Evolutionary conservation across 2,797 vertebrate species (phyloP), one percentile per base, ranked within the genome.

Genomic region (Periophthalmus magnuspinnatus): DNA sequence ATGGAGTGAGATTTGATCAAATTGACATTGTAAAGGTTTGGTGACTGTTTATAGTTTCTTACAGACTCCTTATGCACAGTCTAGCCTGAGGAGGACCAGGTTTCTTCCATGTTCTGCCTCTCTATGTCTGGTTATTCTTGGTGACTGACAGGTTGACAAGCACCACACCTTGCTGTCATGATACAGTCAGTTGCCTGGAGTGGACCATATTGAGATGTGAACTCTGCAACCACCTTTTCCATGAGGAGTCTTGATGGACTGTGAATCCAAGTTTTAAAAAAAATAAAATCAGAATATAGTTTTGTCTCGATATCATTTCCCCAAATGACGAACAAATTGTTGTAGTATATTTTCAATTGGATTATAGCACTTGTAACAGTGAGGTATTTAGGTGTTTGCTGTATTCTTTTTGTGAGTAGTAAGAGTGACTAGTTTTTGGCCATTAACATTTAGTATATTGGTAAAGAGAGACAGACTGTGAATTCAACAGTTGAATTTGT

Each of bases 111-210:
- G 21, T 72, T 64, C 75, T 73, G 67, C 77, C 67, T 67, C 67
- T 69, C n/a, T 13, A 74, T 80, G 84, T 83, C 84, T 76, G 79
- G 81, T 83, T 80, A 88, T 89, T 79, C 84, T 70, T 62, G 64
- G 9, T 75, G 84, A 89, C 79, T 82, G 86, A 67, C 88, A 86
- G 64, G 61, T 89, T 90, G 88, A 88, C 69, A 79, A 80, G 65
- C 74, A 21, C 60, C 50, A 21, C 68, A 72, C 67, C 72, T 74
- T 64, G 71, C 60, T 76, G 70, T 81, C 71, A 34, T 50, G 52
- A 74, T 19, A 72, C 61, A 71, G 22, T 60, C 17, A 68, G 22
- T 34, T 33, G 69, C 72, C 63, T 69, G 14, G 32, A 72, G 72
- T 72, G 70, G 69, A 32, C 60, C 58, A 67, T 64, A 52, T 45